phyloP scores from a whole-genome alignment of 2,888 invertebrate species.

The Phyllotreta striolata region DNA sequence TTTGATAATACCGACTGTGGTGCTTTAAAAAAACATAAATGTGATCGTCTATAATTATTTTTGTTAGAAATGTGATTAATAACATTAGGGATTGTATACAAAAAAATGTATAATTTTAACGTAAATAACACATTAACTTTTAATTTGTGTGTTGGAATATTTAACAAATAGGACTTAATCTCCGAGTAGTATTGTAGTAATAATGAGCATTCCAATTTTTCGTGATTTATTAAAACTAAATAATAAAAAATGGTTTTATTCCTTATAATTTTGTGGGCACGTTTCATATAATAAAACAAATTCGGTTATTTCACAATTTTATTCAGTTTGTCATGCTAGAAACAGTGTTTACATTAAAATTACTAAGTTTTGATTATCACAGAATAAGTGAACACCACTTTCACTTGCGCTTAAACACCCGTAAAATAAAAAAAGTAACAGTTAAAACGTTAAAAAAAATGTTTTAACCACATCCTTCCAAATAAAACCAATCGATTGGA shows the following conservation, averaged over 20 bases:
- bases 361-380: constrained; percentile 63
- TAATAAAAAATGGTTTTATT: not conserved
- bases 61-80: constrained; percentile 37
- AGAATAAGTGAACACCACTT: constrained; percentile 62
- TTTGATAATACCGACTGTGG: constrained; percentile 36
- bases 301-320: constrained; percentile 27
- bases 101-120: constrained; percentile 21
- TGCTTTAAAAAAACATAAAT: constrained; percentile 39
- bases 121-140: constrained; percentile 20
- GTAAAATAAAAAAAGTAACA: constrained; percentile 55
- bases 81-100: constrained; percentile 28
- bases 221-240: not conserved
- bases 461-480: constrained; percentile 43
- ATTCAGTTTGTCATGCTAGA: constrained; percentile 60
- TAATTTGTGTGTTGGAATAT: constrained; percentile 12
- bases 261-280: no score
- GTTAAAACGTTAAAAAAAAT: constrained; percentile 51
- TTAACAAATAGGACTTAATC: not conserved
- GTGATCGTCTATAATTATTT: constrained; percentile 39
- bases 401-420: constrained; percentile 58
- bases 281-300: no score
- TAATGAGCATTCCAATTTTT: no score
- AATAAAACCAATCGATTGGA: constrained; percentile 39
- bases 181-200: not conserved
- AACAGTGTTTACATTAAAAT: constrained; percentile 62